Evolutionary conservation across 1,140 invertebrate species (phyloP), one percentile per base, ranked within the genome.

Genomic region (Parapsyche elsis): DNA sequence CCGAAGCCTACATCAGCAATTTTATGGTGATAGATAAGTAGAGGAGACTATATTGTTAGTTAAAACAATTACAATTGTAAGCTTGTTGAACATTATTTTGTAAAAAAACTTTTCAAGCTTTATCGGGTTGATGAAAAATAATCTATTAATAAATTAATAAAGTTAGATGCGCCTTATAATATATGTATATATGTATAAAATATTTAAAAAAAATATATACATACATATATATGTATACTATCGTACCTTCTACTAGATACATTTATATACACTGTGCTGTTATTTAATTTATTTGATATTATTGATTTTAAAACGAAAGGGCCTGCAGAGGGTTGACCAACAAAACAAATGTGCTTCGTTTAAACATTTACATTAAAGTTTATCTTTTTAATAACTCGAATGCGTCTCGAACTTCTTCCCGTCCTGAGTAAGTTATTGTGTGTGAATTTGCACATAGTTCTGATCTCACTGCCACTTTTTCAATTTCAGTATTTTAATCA

Each of bases 131-230:
- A 80, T 53, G 76, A 79, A 79, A 67, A 59, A 74, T 23, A 71
- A 44, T 45, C 23, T 44, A 79, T 64, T 79, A 44, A 80, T 75
- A 67, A 49, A 76, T 71, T 61, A 45, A 74, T 53, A 79, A 78
- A 80, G 70, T 46, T 83, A 83, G 81, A 83, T 59, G 79, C 79
- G 81, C 81, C 81, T 83, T 83, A 83, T 83, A 76, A 79, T 67
- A 67, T 67, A 67, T 76, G 53, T 53, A 81, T 67, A 73, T 24
- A 73, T 67, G 24, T 67, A 67, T 67, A 16, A 67, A 10, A 67
- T 67, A 21, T 67, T 19, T 7, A 26, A 53, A 53, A 53, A 44
- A 46, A 64, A 30, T 26, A 49, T 46, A 46, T 53, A 53, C 16
- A 53, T 53, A 59, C 14, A 71, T 71, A 45, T 67, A 14, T 78